Conservation (phyloP, 2,888 invertebrate species). For the Aphidoletes aphidimyza region DNA sequence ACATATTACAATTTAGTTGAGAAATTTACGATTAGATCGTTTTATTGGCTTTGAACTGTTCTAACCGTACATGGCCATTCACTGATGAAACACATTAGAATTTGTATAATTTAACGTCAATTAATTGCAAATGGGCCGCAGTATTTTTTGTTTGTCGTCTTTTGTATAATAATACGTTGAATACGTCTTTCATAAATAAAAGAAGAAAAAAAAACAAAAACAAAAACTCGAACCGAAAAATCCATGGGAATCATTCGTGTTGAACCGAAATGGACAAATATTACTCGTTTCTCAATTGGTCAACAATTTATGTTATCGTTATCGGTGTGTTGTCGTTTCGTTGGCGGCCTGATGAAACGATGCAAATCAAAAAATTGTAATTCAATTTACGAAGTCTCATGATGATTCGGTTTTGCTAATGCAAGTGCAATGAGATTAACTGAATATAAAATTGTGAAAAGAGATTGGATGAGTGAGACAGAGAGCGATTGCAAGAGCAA, state of each 20-base stretch:
- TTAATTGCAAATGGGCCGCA: too few relatives aligned
- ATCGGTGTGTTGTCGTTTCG: too few relatives aligned
- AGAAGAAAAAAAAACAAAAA: too few relatives aligned
- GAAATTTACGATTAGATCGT: slow-evolving; percentile 33
- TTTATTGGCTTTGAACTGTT: slow-evolving; percentile 44
- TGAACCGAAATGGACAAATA: too few relatives aligned
- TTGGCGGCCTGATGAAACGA: neutral
- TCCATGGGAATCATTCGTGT: too few relatives aligned
- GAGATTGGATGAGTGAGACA: neutral
- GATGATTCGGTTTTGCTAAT: neutral
- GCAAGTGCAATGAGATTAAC: neutral
- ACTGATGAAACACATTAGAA: neutral
- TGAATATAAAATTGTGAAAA: neutral
- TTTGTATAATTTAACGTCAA: neutral
- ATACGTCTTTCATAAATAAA: too few relatives aligned
- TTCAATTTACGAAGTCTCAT: neutral
- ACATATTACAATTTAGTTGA: slow-evolving; percentile 7
- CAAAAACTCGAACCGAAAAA: too few relatives aligned
- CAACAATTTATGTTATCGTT: too few relatives aligned
- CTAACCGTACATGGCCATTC: slow-evolving; percentile 5
- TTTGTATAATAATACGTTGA: too few relatives aligned
- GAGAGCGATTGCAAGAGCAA: too few relatives aligned
- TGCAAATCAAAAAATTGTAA: neutral
- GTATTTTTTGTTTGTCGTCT: too few relatives aligned
- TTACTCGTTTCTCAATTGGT: too few relatives aligned